Evolutionary conservation across 2,888 invertebrate species (phyloP), one percentile per base, ranked within the genome.

Genomic region (Lochmaea capreae): DNA sequence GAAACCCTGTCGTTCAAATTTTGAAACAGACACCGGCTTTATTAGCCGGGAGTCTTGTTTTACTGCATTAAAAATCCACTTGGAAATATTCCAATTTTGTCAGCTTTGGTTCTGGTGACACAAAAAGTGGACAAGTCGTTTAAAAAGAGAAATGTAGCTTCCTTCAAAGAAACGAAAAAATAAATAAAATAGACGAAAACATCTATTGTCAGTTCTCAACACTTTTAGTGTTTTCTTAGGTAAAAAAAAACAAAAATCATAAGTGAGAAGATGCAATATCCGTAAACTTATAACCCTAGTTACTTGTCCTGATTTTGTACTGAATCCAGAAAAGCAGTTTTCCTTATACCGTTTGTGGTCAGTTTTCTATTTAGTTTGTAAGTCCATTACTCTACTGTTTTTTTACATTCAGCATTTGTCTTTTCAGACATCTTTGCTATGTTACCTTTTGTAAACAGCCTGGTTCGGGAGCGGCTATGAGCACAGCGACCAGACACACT

Each of bases 41-140:
- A 63, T 63, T 63, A 42, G 43, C 16, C 43, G 16, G 62, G 14
- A 52, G 62, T 26, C 26, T 59, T 59, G 59, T 59, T 59, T 61
- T 58, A 58, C 26, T 58, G 58, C 67, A 52, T 65, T 67, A 67
- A 67, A 72, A 78, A 77, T 79, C 74, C 75, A 78, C 69, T 61
- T 61, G 61, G 80, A 79, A 73, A 57, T 67, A 72, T 67, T 81
- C 79, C 80, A 80, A 79, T 77, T 80, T 79, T 78, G 77, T 74
- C 67, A 59, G 71, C 76, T 74, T 61, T 71, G 67, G 76, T 72
- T 73, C 73, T 65, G 71, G 57, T 42, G 9, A 58, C 49, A 61
- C 49, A 69, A 75, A 75, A 75, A 72, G 68, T 59, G 61, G 46
- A 62, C 61, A 14, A 43, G 16, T 63, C 62, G 33, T 63, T 63